Conservation (phyloP, 1,140 invertebrate genomes). For the Aricia agestis region DNA sequence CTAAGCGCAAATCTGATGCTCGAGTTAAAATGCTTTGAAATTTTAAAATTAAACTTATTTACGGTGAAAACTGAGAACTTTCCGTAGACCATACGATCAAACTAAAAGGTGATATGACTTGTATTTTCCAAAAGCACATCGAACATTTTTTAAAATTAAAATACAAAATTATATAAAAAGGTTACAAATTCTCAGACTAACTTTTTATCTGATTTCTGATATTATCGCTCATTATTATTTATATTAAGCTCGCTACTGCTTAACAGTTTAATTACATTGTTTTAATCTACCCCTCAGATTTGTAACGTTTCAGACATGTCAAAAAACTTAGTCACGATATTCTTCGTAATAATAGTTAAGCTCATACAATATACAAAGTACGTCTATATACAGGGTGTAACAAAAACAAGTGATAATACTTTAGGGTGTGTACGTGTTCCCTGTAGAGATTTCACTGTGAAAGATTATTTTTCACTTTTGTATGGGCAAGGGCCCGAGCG, state of each 20-base stretch:
- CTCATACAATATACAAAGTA: too few relatives aligned
- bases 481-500: too few relatives aligned
- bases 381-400: too few relatives aligned
- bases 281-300: neutral
- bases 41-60: neutral
- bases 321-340: neutral
- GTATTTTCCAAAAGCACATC: too few relatives aligned
- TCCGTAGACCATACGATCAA: too few relatives aligned
- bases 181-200: neutral
- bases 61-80: neutral
- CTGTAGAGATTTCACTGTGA: too few relatives aligned
- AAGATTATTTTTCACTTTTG: too few relatives aligned
- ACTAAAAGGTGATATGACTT: too few relatives aligned
- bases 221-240: neutral
- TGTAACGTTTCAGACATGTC: neutral
- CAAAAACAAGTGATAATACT: too few relatives aligned
- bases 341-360: neutral
- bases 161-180: too few relatives aligned
- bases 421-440: too few relatives aligned
- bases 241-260: neutral
- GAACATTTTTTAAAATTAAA: too few relatives aligned
- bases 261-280: neutral
- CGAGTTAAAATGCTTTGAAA: neutral
- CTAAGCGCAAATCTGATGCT: neutral
- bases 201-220: neutral